Percentiles rank a stretch among this genome's conserved stretches.
Evolutionary conservation across 2,888 invertebrate genomes (phyloP).

Genomic region (Anarsia innoxiella): DNA sequence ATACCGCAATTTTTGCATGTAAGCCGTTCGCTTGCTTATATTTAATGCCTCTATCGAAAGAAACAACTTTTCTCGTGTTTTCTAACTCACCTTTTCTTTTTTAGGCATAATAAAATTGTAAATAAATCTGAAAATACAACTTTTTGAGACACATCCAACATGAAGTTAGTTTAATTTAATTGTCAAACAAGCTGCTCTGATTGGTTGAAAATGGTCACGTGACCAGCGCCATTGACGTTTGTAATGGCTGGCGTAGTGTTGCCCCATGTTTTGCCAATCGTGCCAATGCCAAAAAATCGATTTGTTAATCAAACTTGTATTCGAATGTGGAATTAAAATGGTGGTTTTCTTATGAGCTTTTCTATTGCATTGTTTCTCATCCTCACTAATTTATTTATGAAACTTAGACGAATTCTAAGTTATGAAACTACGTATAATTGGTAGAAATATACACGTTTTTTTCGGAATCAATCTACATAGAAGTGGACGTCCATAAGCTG

Average conservation of each 20-base stretch:
- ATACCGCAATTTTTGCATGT: constrained; percentile 28
- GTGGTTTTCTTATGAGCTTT: too few species aligned
- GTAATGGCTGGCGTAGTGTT: constrained; percentile 3
- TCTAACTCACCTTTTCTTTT: constrained; percentile 51
- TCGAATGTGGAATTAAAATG: too few species aligned
- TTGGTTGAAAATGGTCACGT: constrained; percentile 45
- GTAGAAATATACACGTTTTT: too few species aligned
- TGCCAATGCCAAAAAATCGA: background rate
- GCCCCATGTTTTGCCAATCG: too few species aligned
- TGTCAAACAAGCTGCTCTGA: constrained; percentile 24
- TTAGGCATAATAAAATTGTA: constrained; percentile 47
- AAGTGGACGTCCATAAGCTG: too few species aligned
- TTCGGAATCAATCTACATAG: too few species aligned
- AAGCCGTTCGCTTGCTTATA: constrained; percentile 17
- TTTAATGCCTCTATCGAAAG: constrained; percentile 8
- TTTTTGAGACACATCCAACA: constrained; percentile 41
- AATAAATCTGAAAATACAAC: constrained; percentile 45
- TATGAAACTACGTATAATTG: too few species aligned
- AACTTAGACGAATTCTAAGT: too few species aligned
- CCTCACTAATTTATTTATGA: too few species aligned
- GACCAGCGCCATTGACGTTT: constrained; percentile 27
- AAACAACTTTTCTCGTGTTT: constrained; percentile 15
- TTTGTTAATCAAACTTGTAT: too few species aligned
- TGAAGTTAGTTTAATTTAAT: constrained; percentile 46
- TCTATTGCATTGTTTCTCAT: too few species aligned